Base-by-base conservation (phyloP, 2,888 invertebrate species). In the Pseudococcus viburni region DNA sequence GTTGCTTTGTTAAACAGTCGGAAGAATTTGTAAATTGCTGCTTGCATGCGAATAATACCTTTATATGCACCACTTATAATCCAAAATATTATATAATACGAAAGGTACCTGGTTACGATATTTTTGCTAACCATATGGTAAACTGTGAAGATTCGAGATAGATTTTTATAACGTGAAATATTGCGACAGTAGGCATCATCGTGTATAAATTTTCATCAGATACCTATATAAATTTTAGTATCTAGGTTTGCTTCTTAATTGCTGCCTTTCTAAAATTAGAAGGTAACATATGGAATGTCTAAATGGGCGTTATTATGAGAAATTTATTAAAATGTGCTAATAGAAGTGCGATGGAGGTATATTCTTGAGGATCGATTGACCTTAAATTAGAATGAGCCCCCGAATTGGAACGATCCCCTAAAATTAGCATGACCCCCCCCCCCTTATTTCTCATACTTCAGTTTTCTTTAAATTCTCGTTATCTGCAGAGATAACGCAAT, bases 51-150 rank as follows among this genome's bases (percentile, higher is more conserved):
- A 92, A 93, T 91, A 93, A 93, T 89, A 93, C 93, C 68, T 94
- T 94, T 91, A 93, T 94, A 90, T 94, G 94, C 91, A 94, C 94
- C 77, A 93, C 94, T 85, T 93, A 93, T 91, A 93, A 93, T 90
- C 94, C 94, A 46, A 92, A 94, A 89, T 94, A 94, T 91, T 94
- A 93, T 91, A 93, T 94, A 90, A 94, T 94, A 88, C 94, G 94
- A 91, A 94, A 94, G 94, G 94, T 94, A 85, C 64, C 91, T 91
- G 55, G 73, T 80, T 68, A 55, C 55, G n/a, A 15, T 85, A 39
- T 42, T 26, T 64, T 85, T 42, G 51, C 64, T 22, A 64, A 85
- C 85, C 85, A 85, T 85, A 85, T 85, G 85, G 85, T 85, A 59
- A 12, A 64, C 9, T 73, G 17, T 17, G 7, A 26, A 19, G 17